Evolutionary conservation across 1,140 invertebrate genomes (phyloP).

Genomic region (Cepaea nemoralis): DNA sequence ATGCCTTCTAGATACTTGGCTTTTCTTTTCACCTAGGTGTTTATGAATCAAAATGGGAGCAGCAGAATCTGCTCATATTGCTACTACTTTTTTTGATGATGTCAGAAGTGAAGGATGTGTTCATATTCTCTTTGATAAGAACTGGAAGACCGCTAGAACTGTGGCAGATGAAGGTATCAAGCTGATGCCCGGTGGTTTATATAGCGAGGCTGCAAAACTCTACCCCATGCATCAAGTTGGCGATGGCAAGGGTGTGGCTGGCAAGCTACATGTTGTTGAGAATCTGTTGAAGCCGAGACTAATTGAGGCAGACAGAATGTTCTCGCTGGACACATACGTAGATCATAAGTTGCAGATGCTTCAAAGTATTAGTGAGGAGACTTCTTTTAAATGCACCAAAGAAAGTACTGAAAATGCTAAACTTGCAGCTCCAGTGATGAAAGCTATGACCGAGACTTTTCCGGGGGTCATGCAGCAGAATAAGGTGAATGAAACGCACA

Average conservation of each 20-base stretch:
- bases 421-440: background rate
- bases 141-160: background rate
- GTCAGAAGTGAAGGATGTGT: background rate
- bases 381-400: background rate
- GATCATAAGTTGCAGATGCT: background rate
- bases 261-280: conserved; percentile 11
- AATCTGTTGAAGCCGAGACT: background rate
- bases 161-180: conserved; percentile 35
- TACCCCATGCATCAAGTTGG: conserved; percentile 31
- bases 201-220: background rate
- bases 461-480: background rate
- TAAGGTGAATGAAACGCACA: background rate
- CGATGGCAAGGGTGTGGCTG: conserved; percentile 38
- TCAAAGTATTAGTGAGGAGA: background rate
- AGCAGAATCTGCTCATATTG: background rate
- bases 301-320: background rate
- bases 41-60: conserved; percentile 28
- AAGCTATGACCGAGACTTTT: background rate
- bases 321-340: background rate
- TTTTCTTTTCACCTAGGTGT: background rate
- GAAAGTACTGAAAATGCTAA: background rate
- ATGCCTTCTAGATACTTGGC: background rate
- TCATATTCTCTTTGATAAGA: background rate
- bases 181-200: conserved; percentile 25
- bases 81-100: conserved; percentile 8